Evolutionary conservation across 2,113 vertebrate species (phyloP), one percentile per base, ranked within the genome.

Genomic region (Brachyhypopomus occidentalis): DNA sequence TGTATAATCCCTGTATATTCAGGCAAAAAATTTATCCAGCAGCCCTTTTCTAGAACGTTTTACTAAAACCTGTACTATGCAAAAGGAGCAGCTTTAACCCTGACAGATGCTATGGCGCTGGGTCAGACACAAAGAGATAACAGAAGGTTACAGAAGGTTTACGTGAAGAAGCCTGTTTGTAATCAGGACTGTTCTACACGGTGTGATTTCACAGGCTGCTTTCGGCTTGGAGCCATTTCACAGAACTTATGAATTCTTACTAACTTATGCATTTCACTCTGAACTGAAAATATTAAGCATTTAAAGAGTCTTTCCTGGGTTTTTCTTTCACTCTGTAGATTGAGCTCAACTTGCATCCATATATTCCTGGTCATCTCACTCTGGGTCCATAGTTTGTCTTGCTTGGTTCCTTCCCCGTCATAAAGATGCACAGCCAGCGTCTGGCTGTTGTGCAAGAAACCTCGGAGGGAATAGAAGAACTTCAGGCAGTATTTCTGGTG

Each of bases 341-440:
- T 94, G 87, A 96, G 90, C 84, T 98, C 96, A 0, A 92, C 92
- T 73, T 92, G 92, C 58, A 94, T 94, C 97, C 97, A 99, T 86
- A 97, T 90, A 38, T 95, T 94, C 80, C 88, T 94, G 16, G 95
- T 94, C 67, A 89, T 95, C 76, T 96, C 96, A 11, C 89, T 91
- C 67, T 95, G 94, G 0, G 93, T 96, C 97, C 97, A 99, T 84
- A 99, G 94, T 90, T 95, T 95, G 88, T 97, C 95, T 85, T 94
- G 95, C 87, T 92, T 90, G 0, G 92, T 79, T 5, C 92, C 88
- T 70, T 93, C 92, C 79, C 93, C 92, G 86, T 96, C 93, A 88
- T 95, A 94, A 84, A 98, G 93, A 86, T 97, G 96, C 69, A 97
- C 95, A 2, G 92, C 86, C 45, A 99, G 89, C 5, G 93, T 94